phyloP scores from a whole-genome alignment of 2,797 vertebrate genomes.

The Cossypha niveicapilla region DNA sequence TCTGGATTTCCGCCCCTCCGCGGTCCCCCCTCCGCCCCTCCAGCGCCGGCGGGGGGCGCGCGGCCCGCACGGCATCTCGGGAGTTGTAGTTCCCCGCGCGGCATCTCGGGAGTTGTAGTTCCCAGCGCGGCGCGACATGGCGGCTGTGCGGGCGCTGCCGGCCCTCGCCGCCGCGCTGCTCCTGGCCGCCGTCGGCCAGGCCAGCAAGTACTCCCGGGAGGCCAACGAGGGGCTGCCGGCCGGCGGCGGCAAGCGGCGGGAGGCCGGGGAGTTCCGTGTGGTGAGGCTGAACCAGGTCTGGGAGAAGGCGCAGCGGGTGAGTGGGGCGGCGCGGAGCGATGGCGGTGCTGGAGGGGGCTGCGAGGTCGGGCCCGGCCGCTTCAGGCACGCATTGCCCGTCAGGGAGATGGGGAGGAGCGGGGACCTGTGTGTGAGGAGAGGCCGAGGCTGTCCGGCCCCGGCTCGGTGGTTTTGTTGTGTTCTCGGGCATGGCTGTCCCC shows the following conservation, averaged over 20 bases:
- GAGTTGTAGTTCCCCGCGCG: conserved; percentile 16
- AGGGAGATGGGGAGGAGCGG: not conserved
- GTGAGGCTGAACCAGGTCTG: conserved; percentile 90
- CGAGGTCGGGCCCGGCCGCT: not conserved
- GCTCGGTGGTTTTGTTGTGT: no score
- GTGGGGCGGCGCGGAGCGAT: conserved; percentile 7
- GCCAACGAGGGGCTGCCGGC: conserved; percentile 81
- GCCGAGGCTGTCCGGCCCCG: not conserved
- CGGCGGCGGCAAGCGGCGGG: conserved; percentile 4
- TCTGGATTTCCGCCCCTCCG: rapidly evolving
- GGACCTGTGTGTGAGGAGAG: not conserved
- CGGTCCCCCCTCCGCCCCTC: rapidly evolving
- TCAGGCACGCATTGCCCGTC: rapidly evolving
- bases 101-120: conserved; percentile 33
- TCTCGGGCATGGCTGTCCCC: not conserved
- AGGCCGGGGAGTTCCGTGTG: conserved; percentile 84
- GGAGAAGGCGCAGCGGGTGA: conserved; percentile 92
- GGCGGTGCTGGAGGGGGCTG: not conserved
- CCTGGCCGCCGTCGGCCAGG: not conserved
- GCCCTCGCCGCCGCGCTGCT: not conserved
- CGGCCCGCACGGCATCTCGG: not conserved
- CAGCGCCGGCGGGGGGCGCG: rapidly evolving
- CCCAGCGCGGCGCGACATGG: not conserved
- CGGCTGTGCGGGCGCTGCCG: rapidly evolving
- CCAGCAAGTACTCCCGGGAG: conserved; percentile 86